Evolutionary conservation across 2,113 vertebrate genomes (phyloP), one percentile per base, ranked within the genome.

Genomic region (Tragulus kanchil): DNA sequence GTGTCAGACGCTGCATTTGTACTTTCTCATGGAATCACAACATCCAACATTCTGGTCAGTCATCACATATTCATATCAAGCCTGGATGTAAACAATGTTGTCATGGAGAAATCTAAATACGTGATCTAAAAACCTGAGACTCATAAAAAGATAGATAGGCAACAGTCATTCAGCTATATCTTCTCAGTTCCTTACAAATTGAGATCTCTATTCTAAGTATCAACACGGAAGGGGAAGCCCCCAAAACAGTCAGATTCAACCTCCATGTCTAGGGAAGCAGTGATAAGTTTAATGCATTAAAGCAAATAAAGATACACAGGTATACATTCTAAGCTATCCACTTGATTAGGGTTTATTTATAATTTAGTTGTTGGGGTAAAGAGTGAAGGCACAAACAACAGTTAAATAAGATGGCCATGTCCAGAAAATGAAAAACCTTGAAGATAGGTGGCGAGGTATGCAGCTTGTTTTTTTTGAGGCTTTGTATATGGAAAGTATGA

Each of bases 401-500:
- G 8, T 25, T 56, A 13, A 12, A 10, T 62, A 87, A 36, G 4
- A 64, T 28, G 14, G 1, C 13, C 13, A 52, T 3, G 1, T 19
- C 28, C 5, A 61, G 1, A 0, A 78, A 16, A 3, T 26, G 48
- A 19, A 48, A 14, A 75, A 25, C 6, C 13, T 61, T 16, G 3
- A 6, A 62, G 9, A 21, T 50, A 23, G 21, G 3, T 10, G 50
- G 25, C 52, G 13, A 73, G 14, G 3, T 54, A 6, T 48, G 3
- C 0, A 9, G 21, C n/a, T 67, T 10, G 16, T 77, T 82, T 62
- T 13, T 36, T 2, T 11, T 59, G 50, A 59, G 82, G 17, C 23
- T 62, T 92, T 62, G 59, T 87, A 56, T 94, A 79, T 36, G 88
- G 79, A 79, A 96, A 84, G 17, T 82, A 82, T 67, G 42, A 96